Evolutionary conservation across 2,797 vertebrate genomes (phyloP).

Genomic region (Vultur gryphus): DNA sequence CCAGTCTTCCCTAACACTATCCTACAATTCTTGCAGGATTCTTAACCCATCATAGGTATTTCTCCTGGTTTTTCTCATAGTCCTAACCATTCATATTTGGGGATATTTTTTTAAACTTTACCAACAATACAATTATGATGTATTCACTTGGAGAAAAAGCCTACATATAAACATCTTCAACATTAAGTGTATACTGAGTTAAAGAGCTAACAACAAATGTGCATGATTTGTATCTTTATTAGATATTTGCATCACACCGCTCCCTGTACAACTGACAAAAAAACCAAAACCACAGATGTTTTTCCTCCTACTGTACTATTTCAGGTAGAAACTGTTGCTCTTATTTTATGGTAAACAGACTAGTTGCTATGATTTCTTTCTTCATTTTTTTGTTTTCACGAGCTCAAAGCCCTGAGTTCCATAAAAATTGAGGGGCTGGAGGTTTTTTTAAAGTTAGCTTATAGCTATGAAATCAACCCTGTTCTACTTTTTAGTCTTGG

Average conservation of each 20-base stretch:
- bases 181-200: neutral
- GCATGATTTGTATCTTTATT: neutral
- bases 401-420: neutral
- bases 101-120: neutral
- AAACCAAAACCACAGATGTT: neutral
- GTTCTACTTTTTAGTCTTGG: neutral
- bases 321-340: neutral
- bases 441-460: neutral
- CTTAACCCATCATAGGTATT: neutral
- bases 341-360: neutral
- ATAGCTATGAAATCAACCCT: neutral
- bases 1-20: neutral
- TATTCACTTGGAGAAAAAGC: neutral
- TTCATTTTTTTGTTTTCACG: neutral
- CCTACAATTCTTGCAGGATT: neutral
- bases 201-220: neutral
- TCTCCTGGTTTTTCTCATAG: neutral
- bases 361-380: neutral
- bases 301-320: neutral
- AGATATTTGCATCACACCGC: neutral
- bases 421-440: rapidly evolving
- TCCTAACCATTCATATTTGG: neutral
- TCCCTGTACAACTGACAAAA: neutral
- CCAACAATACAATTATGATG: neutral
- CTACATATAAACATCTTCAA: neutral